A percentile compares a stretch with the other conserved stretches of the same genome.
Conservation (phyloP, 2,888 invertebrate genomes). For the Neuroscelio doddi region DNA sequence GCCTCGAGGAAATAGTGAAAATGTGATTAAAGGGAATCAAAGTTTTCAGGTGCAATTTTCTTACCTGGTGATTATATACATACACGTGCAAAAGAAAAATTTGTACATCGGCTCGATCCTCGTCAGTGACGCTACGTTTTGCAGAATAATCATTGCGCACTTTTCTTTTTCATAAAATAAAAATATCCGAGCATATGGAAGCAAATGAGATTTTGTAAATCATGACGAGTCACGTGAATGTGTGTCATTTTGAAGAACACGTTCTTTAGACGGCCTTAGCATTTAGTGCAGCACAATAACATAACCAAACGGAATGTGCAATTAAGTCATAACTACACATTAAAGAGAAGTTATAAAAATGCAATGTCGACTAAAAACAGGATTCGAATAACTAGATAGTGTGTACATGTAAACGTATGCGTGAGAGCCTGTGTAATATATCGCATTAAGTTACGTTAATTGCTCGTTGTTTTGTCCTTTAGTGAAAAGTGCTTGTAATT, state of each 20-base stretch:
- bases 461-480: conserved; percentile 8
- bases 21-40: background rate
- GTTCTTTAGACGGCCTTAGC: conserved; percentile 34
- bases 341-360: conserved; percentile 30
- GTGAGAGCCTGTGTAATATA: conserved; percentile 41
- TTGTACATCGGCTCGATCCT: too few species aligned
- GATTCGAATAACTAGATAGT: conserved; percentile 28
- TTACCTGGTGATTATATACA: too few species aligned
- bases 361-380: conserved; percentile 5
- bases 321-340: conserved; percentile 48
- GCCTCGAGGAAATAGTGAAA: background rate
- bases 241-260: conserved; percentile 10
- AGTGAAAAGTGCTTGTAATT: conserved; percentile 44
- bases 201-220: background rate
- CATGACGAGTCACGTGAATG: background rate
- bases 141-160: too few species aligned
- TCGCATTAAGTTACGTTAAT: conserved; percentile 29
- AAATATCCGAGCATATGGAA: background rate
- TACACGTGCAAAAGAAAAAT: too few species aligned
- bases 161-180: background rate
- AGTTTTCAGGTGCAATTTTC: background rate
- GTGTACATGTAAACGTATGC: conserved; percentile 36
- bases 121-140: too few species aligned
- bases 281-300: conserved; percentile 43
- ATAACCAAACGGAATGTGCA: conserved; percentile 45